A percentile compares a stretch with the other conserved stretches of the same genome.
These are phyloP conservation scores for Protomyctophum bolini DNA, from an alignment of 2,113 vertebrate genomes.

Conservation along the genomic window DNA sequence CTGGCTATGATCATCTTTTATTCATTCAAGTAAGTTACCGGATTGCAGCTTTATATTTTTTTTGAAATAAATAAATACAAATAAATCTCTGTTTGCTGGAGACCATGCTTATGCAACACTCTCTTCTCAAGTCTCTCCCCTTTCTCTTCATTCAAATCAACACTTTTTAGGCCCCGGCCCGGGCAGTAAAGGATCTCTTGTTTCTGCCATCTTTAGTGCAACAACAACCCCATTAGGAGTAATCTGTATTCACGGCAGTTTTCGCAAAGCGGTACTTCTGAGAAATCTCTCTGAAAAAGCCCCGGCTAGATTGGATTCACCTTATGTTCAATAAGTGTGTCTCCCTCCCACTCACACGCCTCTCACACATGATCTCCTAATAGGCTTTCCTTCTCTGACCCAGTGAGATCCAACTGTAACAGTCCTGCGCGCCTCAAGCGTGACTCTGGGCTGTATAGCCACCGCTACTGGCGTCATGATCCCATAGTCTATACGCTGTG, in stretches of 20 bases:
- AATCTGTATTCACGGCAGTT: slow-evolving; percentile 3
- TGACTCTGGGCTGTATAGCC: not conserved
- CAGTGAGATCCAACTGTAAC: slow-evolving; percentile 20
- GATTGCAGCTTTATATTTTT: too few species aligned
- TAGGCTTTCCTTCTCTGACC: slow-evolving; percentile 60
- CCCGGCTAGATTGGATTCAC: slow-evolving; percentile 24
- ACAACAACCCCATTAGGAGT: not conserved
- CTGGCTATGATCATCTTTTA: too few species aligned
- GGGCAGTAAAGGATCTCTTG: too few species aligned
- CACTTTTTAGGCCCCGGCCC: too few species aligned
- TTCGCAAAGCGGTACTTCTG: not conserved
- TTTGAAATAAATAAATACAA: too few species aligned
- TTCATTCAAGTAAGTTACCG: too few species aligned
- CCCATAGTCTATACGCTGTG: too few species aligned
- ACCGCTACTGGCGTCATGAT: slow-evolving; percentile 36
- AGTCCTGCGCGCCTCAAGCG: slow-evolving; percentile 15
- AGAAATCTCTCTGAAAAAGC: slow-evolving; percentile 10
- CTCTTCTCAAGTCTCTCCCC: not conserved
- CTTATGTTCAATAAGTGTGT: slow-evolving; percentile 23
- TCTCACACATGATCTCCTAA: slow-evolving; percentile 37
- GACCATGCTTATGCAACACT: not conserved
- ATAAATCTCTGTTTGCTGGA: too few species aligned
- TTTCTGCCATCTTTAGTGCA: not conserved
- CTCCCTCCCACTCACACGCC: slow-evolving; percentile 10
- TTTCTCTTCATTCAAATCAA: not conserved